Base-by-base conservation (phyloP, 2,797 vertebrate genomes). In the Esox masquinongy region DNA sequence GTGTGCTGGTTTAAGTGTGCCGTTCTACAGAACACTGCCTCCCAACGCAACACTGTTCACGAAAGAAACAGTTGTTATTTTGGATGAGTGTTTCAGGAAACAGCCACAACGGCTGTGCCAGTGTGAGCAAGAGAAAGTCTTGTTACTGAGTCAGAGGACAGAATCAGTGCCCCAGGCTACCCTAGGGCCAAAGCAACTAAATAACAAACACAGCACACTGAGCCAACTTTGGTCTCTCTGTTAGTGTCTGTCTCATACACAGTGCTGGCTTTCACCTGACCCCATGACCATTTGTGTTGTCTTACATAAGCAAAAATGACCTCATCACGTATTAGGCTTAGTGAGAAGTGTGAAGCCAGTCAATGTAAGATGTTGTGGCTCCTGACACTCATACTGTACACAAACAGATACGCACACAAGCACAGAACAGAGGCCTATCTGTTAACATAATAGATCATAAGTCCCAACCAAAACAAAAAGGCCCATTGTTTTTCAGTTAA, bases 101-200 rank as follows among this genome's bases (percentile, higher is more conserved):
- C 29, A 16, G 26, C 16, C 29, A 36, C 31, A 29, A 67, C 6
- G 29, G 31, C 3, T 34, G 31, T 67, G 29, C 16, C 64, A n/a
- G 12, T 34, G 64, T 19, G 14, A 67, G 12, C 29, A 67, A 67
- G 15, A 36, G 6, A 11, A 67, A 36, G 22, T 63, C 24, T 59
- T 19, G 64, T 34, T 34, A 67, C 9, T 67, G 64, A 34, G 64
- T 34, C 26, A 67, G 64, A 67, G 64, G 31, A 67, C 49, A 36
- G 66, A 47, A 26, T 53, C 26, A 29, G 17, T 29, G 16, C 26
- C 63, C 15, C 26, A 53, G 39, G 14, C 47, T 29, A 70, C 47
- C 7, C 68, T 51, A 24, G 39, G 12, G 47, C 15, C 68, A 50
- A 47, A 39, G n/a, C 68, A 70, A 70, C 68, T 22, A 70, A 49